Percentiles rank a stretch among this genome's conserved stretches.
These are phyloP conservation scores for Ostrea edulis DNA, from an alignment of 1,140 invertebrate genomes.

Conservation along the genomic window DNA sequence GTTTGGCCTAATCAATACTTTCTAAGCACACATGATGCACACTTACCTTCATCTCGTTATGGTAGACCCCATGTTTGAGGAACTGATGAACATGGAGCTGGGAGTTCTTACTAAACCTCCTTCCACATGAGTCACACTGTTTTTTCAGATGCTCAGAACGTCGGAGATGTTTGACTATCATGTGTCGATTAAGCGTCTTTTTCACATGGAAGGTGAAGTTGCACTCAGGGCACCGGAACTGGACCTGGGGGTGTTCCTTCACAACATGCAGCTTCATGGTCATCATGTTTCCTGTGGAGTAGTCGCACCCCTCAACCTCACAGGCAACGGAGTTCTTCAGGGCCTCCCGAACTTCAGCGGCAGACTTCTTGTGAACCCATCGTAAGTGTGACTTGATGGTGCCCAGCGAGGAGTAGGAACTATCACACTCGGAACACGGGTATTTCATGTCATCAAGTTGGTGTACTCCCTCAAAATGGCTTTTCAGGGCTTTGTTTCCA, in stretches of 20 bases:
- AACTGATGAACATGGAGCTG: constrained; percentile 27
- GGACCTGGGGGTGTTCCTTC: background rate
- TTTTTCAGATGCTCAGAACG: background rate
- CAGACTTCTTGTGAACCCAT: background rate
- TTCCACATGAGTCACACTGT: constrained; percentile 20
- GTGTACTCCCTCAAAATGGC: constrained; percentile 16
- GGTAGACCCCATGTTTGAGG: constrained; percentile 24
- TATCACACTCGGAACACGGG: constrained; percentile 23
- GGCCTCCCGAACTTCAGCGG: background rate
- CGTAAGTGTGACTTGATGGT: constrained; percentile 31
- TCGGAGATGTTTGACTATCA: constrained; percentile 24
- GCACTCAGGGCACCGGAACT: constrained; percentile 32
- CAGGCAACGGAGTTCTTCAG: background rate
- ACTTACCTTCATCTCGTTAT: constrained; percentile 13
- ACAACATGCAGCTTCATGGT: constrained; percentile 39
- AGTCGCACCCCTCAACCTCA: constrained; percentile 14
- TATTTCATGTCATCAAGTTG: background rate
- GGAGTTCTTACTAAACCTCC: constrained; percentile 1
- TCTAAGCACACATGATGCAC: background rate
- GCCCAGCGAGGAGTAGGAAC: constrained; percentile 22
- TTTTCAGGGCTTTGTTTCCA: constrained; percentile 12
- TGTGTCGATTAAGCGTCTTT: constrained; percentile 32
- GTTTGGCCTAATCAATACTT: background rate
- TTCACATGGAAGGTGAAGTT: constrained; percentile 42
- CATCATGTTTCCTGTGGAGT: constrained; percentile 34